phyloP scores from a whole-genome alignment of 2,888 invertebrate genomes.

The Pimpla rufipes region DNA sequence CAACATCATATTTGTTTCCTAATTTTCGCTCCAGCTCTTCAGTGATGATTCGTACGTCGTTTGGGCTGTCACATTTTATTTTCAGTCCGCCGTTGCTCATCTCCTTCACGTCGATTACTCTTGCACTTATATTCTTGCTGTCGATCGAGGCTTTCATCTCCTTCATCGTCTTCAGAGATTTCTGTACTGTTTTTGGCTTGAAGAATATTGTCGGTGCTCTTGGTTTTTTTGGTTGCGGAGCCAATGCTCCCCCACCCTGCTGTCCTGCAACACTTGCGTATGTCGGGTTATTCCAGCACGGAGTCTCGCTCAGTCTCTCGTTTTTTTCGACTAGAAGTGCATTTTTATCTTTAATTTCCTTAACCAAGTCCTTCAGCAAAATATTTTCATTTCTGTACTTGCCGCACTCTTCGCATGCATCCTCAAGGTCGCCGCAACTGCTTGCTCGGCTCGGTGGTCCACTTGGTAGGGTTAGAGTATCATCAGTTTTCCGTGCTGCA shows the following conservation, averaged over 20 bases:
- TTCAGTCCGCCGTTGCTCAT: background rate
- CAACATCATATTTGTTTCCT: background rate
- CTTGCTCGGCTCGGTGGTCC: background rate
- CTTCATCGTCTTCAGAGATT: background rate
- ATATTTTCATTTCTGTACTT: background rate
- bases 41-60: background rate
- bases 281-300: background rate
- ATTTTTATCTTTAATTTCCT: conserved; percentile 1
- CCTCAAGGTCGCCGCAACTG: background rate
- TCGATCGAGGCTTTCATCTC: background rate
- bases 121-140: background rate
- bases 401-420: background rate
- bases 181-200: background rate
- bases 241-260: too few species aligned
- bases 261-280: background rate
- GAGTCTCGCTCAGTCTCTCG: background rate
- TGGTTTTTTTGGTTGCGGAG: too few species aligned
- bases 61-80: background rate
- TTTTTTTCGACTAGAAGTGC: background rate
- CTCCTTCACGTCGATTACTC: background rate
- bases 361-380: conserved; percentile 4
- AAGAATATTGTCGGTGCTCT: background rate
- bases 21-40: too few species aligned
- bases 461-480: background rate
- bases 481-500: background rate